These are phyloP conservation scores for Phylloscopus trochilus DNA, from an alignment of 2,113 vertebrate species.

Conservation along the genomic window DNA sequence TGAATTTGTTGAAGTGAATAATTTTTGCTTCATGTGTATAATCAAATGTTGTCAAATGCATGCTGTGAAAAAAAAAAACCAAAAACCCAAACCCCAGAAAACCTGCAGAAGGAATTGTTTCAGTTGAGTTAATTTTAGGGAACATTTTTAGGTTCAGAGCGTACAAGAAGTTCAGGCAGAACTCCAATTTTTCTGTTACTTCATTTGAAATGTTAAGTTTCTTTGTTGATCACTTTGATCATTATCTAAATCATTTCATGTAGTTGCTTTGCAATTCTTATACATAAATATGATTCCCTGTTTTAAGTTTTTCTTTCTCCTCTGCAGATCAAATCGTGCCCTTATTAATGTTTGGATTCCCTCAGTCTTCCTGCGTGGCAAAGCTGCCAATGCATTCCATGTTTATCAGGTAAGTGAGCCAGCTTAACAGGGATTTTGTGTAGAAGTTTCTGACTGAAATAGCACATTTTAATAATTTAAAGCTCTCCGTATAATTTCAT, in stretches of 20 bases:
- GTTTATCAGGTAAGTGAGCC: slow-evolving; percentile 89
- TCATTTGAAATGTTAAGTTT: background rate
- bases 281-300: background rate
- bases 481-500: background rate
- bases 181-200: background rate
- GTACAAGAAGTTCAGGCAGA: background rate
- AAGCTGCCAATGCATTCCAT: slow-evolving; percentile 94
- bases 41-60: background rate
- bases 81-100: background rate
- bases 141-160: background rate
- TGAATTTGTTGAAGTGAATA: background rate
- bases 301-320: slow-evolving; percentile 5
- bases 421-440: background rate
- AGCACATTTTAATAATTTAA: background rate
- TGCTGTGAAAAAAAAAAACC: background rate
- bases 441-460: background rate
- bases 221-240: background rate
- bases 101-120: background rate
- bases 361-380: slow-evolving; percentile 94
- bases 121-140: background rate
- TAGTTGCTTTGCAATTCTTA: background rate
- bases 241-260: background rate
- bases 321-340: slow-evolving; percentile 89
- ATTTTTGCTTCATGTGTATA: background rate
- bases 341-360: slow-evolving; percentile 99